Conservation (phyloP, 1,140 invertebrate species). For the Diabrotica virgifera region DNA sequence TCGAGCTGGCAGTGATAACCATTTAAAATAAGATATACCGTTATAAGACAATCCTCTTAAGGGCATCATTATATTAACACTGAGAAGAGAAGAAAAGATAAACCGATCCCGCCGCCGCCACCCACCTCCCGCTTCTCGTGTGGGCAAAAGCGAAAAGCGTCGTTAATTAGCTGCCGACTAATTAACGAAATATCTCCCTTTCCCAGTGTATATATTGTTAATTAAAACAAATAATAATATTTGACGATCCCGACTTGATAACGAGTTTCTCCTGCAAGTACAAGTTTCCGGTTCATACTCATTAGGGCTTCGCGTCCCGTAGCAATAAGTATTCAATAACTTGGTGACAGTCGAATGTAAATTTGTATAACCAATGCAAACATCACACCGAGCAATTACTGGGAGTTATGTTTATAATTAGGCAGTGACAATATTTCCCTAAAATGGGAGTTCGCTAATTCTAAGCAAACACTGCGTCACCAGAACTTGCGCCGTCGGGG, state of each 20-base stretch:
- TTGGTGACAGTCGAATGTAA: constrained; percentile 41
- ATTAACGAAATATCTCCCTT: constrained; percentile 17
- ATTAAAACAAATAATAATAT: constrained; percentile 33
- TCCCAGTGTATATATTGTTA: constrained; percentile 23
- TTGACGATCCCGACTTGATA: constrained; percentile 30
- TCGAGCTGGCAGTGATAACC: too few species aligned
- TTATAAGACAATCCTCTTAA: too few species aligned
- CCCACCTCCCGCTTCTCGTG: not conserved
- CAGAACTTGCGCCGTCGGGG: not conserved
- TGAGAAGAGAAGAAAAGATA: not conserved
- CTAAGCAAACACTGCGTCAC: constrained; percentile 38
- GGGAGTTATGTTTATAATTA: constrained; percentile 47
- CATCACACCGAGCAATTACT: constrained; percentile 45
- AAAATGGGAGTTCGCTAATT: constrained; percentile 43
- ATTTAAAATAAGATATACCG: too few species aligned
- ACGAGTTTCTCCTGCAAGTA: constrained; percentile 24
- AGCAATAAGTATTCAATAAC: constrained; percentile 40
- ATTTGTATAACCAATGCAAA: constrained; percentile 44
- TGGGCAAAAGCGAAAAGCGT: not conserved
- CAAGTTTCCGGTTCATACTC: constrained; percentile 31
- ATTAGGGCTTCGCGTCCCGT: constrained; percentile 25
- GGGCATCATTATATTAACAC: too few species aligned
- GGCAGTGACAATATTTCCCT: constrained; percentile 47
- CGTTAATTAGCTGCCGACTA: constrained; percentile 14
- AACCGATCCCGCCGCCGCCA: not conserved